phyloP scores from a whole-genome alignment of 2,797 vertebrate species.

The Squalus acanthias region DNA sequence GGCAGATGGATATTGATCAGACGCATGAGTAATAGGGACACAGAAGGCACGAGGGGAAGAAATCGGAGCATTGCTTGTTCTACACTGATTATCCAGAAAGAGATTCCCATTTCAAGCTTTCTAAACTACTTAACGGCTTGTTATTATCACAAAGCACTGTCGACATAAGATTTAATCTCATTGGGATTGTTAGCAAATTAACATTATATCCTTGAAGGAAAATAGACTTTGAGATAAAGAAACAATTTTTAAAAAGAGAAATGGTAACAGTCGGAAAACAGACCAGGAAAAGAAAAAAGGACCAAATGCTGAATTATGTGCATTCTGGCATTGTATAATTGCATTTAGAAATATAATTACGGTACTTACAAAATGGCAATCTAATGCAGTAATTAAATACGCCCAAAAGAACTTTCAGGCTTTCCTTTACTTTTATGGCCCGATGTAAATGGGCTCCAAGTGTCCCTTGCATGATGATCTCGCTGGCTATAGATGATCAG shows the following conservation, averaged over 20 bases:
- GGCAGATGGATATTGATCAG: neutral
- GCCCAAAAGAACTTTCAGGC: neutral
- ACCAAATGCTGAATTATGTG: neutral
- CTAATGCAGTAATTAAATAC: neutral
- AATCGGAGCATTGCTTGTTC: neutral
- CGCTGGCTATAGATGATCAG: neutral
- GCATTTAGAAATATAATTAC: neutral
- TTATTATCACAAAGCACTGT: no score
- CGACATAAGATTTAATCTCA: neutral
- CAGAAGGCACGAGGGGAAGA: neutral
- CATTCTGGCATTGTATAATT: neutral
- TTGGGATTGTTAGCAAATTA: neutral
- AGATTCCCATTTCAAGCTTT: neutral
- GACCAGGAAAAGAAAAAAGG: neutral
- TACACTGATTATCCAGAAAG: neutral
- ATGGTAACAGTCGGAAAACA: neutral
- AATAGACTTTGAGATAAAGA: neutral
- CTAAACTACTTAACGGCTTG: neutral
- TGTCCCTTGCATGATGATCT: neutral
- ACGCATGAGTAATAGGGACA: neutral
- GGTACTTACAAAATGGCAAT: neutral
- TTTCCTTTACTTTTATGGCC: neutral
- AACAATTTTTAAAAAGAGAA: neutral
- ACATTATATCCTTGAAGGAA: neutral
- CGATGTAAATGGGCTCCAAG: neutral